These are phyloP conservation scores for Trichogramma pretiosum DNA, from an alignment of 1,140 invertebrate genomes.

Conservation along the genomic window DNA sequence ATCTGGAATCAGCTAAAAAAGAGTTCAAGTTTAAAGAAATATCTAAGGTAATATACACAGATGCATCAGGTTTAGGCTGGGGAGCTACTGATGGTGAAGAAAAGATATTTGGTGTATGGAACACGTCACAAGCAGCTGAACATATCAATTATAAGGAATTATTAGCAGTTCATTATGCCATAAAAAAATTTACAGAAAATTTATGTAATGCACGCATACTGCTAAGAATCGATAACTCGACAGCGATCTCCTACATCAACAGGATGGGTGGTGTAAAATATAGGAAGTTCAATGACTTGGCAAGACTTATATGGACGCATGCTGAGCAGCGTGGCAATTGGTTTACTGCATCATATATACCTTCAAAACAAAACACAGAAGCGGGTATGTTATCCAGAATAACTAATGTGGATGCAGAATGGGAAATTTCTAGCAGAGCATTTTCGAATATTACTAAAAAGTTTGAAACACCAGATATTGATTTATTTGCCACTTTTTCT, in stretches of 20 bases:
- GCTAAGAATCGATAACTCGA: conserved; percentile 23
- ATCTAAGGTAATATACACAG: conserved; percentile 1
- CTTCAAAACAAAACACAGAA: conserved; percentile 18
- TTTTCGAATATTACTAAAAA: conserved; percentile 14
- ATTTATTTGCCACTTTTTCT: conserved; percentile 22
- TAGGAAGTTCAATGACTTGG: conserved; percentile 13
- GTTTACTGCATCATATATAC: conserved; percentile 25
- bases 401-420: conserved; percentile 12
- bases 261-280: conserved; percentile 20
- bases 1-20: not conserved
- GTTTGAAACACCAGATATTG: conserved; percentile 20
- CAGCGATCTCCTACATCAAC: conserved; percentile 20
- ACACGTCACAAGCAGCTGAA: not conserved
- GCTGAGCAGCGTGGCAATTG: conserved; percentile 19
- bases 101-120: not conserved
- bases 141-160: conserved; percentile 3
- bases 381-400: conserved; percentile 21
- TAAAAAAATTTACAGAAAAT: not conserved
- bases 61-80: conserved; percentile 2
- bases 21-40: not conserved
- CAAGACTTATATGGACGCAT: conserved; percentile 23
- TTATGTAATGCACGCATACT: conserved; percentile 5
- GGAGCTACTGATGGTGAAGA: not conserved
- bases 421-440: conserved; percentile 11
- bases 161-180: not conserved